Percentiles rank a stretch among this genome's conserved stretches.
These are phyloP conservation scores for Amazona guildingii DNA, from an alignment of 2,113 vertebrate species.

Conservation along the genomic window DNA sequence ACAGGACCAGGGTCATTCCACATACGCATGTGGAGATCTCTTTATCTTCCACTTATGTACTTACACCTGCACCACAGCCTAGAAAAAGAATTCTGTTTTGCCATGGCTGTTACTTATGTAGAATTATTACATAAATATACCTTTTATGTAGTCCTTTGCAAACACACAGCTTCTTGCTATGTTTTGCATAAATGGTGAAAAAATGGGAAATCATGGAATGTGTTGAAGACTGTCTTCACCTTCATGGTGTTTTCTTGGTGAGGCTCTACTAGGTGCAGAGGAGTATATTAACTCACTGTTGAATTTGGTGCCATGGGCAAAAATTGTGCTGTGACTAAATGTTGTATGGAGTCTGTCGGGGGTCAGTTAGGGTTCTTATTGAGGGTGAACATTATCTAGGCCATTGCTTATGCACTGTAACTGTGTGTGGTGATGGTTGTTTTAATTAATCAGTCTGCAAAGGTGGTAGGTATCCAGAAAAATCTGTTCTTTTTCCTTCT, in stretches of 20 bases:
- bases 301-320: not conserved
- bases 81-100: not conserved
- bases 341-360: not conserved
- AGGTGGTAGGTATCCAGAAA: not conserved
- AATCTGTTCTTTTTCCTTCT: not conserved
- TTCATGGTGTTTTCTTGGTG: not conserved
- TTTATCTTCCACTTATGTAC: fast-evolving
- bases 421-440: not conserved
- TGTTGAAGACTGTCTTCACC: not conserved
- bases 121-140: not conserved
- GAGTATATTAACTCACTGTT: not conserved
- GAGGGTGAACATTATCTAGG: not conserved
- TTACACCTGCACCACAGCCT: not conserved
- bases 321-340: not conserved
- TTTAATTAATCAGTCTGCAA: not conserved
- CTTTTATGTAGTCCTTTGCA: not conserved
- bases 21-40: fast-evolving
- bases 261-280: fast-evolving
- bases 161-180: not conserved
- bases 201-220: not conserved
- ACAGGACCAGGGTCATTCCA: not conserved
- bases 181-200: not conserved
- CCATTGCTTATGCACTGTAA: not conserved
- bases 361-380: not conserved
- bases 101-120: not conserved